Evolutionary conservation across 2,113 vertebrate species (phyloP).

Genomic region (Dicentrarchus labrax): DNA sequence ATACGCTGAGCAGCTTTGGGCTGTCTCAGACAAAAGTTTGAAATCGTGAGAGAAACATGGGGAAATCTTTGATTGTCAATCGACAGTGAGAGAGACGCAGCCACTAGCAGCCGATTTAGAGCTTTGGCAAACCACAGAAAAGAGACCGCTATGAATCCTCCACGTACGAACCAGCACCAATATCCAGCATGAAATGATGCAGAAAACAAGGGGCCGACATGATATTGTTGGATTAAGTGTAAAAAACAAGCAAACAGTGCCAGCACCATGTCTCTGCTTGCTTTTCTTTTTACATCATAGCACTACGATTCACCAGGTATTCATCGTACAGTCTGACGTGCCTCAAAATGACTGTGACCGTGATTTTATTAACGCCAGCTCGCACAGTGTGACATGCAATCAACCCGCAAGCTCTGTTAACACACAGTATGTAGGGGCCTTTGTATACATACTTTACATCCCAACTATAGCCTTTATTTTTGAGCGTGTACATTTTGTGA

Average conservation of each 20-base stretch:
- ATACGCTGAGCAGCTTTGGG: not conserved
- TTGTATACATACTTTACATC: not conserved
- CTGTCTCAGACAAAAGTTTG: not conserved
- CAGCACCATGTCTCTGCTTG: not conserved
- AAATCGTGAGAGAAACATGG: not conserved
- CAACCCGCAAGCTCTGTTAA: slow-evolving; percentile 2
- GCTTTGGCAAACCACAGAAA: not conserved
- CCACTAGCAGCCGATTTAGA: not conserved
- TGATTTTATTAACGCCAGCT: slow-evolving; percentile 15
- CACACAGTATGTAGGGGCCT: not conserved
- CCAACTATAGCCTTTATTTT: not conserved
- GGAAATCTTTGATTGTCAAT: not conserved
- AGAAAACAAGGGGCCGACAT: not conserved
- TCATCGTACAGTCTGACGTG: slow-evolving; percentile 1
- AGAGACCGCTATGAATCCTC: too few species aligned
- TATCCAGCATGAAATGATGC: not conserved
- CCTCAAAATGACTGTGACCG: not conserved
- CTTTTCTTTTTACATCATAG: not conserved
- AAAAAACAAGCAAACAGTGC: not conserved
- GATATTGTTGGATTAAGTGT: not conserved
- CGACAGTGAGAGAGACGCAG: not conserved
- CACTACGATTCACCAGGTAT: not conserved
- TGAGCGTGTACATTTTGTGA: not conserved
- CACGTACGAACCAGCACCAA: not conserved
- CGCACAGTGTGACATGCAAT: not conserved